Evolutionary conservation across 37 sponge, comb jelly and placozoan species (phyloP), one percentile per base, ranked within the genome.

Genomic region (Lycopodina hypogea): DNA sequence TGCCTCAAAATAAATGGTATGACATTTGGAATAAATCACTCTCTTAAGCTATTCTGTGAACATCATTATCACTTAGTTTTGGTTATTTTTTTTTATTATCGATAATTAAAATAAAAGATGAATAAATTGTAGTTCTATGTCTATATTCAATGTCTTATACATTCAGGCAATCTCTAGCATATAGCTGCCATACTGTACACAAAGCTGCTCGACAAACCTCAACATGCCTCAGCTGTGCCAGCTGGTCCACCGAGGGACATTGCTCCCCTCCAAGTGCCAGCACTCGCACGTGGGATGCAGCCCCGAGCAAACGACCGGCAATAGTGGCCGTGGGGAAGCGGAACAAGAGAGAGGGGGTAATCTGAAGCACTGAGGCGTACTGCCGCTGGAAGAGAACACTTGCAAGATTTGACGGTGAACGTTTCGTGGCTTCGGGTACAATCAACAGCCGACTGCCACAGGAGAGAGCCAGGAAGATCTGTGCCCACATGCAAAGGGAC

Each of bases 201-300:
- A n/a, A n/a, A n/a, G n/a, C n/a, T n/a, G n/a, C n/a, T n/a, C 48
- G 48, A 9, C 48, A 18, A 68, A 32, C 24, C 12, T 60, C 24
- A 7, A 29, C 24, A 12, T 29, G 61, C 29, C 84, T 91, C 86
- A 84, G 85, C 12, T 55, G 59, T 4, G 64, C 12, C 21, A 96
- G 56, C 39, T 9, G 37, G 9, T 58, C 21, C 0, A 77, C 4
- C 1, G 63, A 4, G 0, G 97, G 97, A 70, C 88, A 96, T 14
- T 23, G 30, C 61, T 96, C 97, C 22, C 97, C 97, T 26, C 97
- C 97, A 26, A 96, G 79, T 22, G 97, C 97, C 26, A 96, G 76
- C 42, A 93, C 81, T 40, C 87, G 71, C 19, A 96, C 60, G 40
- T 42, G 35, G 18, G 94, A 89, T 17, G 22, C 41, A 3, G 53